phyloP scores from a whole-genome alignment of 2,797 vertebrate species.

The Enteromius anoplus region DNA sequence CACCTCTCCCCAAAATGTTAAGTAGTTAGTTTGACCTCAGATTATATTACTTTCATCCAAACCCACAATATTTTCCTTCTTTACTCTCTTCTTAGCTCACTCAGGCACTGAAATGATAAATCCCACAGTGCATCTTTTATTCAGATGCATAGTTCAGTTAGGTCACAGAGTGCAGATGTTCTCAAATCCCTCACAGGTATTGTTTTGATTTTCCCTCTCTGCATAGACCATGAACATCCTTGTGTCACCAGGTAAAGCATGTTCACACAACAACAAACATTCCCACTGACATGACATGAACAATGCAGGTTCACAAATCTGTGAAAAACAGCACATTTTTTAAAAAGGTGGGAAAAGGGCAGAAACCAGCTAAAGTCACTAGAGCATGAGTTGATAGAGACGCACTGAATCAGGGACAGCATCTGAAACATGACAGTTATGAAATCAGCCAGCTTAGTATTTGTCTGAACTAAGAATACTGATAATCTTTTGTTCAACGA shows the following conservation, averaged over 20 bases:
- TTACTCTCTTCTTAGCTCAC: background rate
- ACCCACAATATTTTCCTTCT: background rate
- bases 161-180: constrained; percentile 68
- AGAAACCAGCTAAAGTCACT: background rate
- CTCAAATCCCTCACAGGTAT: constrained; percentile 62
- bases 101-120: background rate
- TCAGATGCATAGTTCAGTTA: constrained; percentile 57
- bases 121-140: constrained; percentile 61
- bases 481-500: background rate
- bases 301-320: constrained; percentile 35
- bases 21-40: background rate
- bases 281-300: constrained; percentile 48
- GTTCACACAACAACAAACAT: constrained; percentile 62
- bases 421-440: constrained; percentile 23
- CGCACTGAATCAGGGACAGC: constrained; percentile 12
- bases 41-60: constrained; percentile 4
- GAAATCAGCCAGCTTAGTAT: background rate
- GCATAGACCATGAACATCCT: constrained; percentile 67
- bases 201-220: constrained; percentile 63
- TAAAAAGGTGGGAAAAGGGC: background rate
- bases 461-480: background rate
- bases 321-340: constrained; percentile 17
- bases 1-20: background rate
- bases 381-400: constrained; percentile 15
- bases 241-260: constrained; percentile 55